Evolutionary conservation across 2,797 vertebrate genomes (phyloP).

Genomic region (Tapera naevia): DNA sequence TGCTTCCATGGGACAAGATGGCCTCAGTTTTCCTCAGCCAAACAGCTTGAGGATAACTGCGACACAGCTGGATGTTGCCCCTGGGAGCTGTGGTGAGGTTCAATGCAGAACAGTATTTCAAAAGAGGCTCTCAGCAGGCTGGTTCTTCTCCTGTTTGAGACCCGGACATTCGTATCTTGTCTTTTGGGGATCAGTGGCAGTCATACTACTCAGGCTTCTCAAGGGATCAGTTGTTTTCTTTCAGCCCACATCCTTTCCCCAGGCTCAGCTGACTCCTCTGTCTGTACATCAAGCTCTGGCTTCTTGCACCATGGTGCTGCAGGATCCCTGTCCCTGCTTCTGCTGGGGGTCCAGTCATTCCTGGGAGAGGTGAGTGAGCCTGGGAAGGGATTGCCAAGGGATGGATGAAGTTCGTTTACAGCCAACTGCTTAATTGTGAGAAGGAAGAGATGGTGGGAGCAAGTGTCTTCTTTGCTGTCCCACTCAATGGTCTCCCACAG

Average conservation of each 20-base stretch:
- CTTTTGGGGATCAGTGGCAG: background rate
- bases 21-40: background rate
- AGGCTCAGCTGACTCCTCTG: background rate
- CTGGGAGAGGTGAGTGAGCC: background rate
- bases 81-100: background rate
- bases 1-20: background rate
- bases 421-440: background rate
- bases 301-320: background rate
- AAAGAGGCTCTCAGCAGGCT: background rate
- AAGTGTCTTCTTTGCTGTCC: background rate
- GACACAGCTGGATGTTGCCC: rapidly evolving
- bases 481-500: background rate
- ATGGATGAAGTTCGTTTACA: background rate
- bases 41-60: background rate
- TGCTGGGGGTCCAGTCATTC: rapidly evolving
- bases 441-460: background rate
- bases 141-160: background rate
- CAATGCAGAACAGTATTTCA: background rate
- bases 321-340: background rate
- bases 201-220: background rate
- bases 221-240: background rate
- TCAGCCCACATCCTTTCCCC: background rate
- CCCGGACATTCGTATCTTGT: background rate
- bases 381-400: background rate
- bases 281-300: background rate